A percentile compares a stretch with the other conserved stretches of the same genome.
Evolutionary conservation across 2,888 invertebrate species (phyloP).

Genomic region (Smittia aterrima): DNA sequence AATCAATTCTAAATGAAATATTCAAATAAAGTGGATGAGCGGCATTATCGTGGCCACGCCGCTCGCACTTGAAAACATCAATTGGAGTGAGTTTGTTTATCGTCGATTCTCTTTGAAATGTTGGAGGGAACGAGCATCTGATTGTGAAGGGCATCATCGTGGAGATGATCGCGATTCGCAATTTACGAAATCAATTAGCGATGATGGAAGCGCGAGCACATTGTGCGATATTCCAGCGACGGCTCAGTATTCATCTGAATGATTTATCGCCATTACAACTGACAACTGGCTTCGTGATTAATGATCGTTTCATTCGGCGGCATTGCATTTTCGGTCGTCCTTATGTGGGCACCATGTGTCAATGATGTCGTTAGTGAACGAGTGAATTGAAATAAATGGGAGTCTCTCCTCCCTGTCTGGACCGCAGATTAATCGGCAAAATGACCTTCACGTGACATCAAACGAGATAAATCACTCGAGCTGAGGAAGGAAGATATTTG

Average conservation of each 20-base stretch:
- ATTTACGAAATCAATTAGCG: slow-evolving; percentile 22
- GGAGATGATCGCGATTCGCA: neutral
- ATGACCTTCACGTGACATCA: slow-evolving; percentile 10
- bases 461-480: slow-evolving; percentile 22
- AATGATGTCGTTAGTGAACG: neutral
- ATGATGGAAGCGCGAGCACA: slow-evolving; percentile 5
- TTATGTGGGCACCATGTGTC: slow-evolving; percentile 8
- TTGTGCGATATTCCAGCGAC: neutral
- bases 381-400: neutral
- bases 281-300: slow-evolving; percentile 8
- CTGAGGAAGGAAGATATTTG: neutral
- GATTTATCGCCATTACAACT: slow-evolving; percentile 4
- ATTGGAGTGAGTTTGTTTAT: neutral
- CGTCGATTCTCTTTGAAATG: neutral
- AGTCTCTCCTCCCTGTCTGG: neutral
- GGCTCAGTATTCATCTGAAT: neutral
- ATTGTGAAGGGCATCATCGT: neutral
- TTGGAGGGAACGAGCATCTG: neutral
- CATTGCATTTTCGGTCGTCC: neutral
- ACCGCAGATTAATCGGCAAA: slow-evolving; percentile 16
- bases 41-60: slow-evolving; percentile 2
- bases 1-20: slow-evolving; percentile 42
- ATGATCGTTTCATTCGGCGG: neutral
- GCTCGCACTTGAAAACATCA: slow-evolving; percentile 14
- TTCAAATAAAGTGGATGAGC: slow-evolving; percentile 36